These are phyloP conservation scores for Orestias chungarensis DNA, from an alignment of 2,797 vertebrate species.

Conservation along the genomic window DNA sequence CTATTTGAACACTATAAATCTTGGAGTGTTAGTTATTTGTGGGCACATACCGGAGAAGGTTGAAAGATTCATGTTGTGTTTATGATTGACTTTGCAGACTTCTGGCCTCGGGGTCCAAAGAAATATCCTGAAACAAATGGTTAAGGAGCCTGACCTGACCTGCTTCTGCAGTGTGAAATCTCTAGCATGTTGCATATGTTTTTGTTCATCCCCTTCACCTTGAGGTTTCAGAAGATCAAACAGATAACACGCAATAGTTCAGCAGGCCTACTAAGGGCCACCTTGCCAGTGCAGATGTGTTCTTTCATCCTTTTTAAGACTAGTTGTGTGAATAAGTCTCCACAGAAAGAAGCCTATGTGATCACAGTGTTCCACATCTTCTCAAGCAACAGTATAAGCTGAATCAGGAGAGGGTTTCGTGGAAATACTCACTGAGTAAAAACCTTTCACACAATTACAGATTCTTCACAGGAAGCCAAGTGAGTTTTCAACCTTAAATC, in stretches of 20 bases:
- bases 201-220: constrained; percentile 75
- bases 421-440: constrained; percentile 66
- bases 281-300: constrained; percentile 66
- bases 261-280: constrained; percentile 65
- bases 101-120: constrained; percentile 67
- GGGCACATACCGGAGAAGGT: constrained; percentile 50
- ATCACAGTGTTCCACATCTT: constrained; percentile 66
- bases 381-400: constrained; percentile 61
- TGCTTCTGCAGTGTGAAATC: constrained; percentile 73
- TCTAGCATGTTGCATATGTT: constrained; percentile 78
- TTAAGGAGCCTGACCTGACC: constrained; percentile 70
- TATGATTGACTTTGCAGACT: constrained; percentile 68
- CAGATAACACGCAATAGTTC: constrained; percentile 70
- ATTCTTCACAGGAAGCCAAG: constrained; percentile 54
- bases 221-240: constrained; percentile 71
- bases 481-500: constrained; percentile 42
- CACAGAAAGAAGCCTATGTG: constrained; percentile 69
- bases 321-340: constrained; percentile 69
- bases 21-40: constrained; percentile 36
- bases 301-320: constrained; percentile 71
- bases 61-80: constrained; percentile 75
- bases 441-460: constrained; percentile 67
- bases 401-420: constrained; percentile 72
- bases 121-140: constrained; percentile 62
- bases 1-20: constrained; percentile 48